A percentile compares a stretch with the other conserved stretches of the same genome.
These are phyloP conservation scores for Ctenopoma multispine DNA, from an alignment of 2,797 vertebrate species.

Conservation along the genomic window DNA sequence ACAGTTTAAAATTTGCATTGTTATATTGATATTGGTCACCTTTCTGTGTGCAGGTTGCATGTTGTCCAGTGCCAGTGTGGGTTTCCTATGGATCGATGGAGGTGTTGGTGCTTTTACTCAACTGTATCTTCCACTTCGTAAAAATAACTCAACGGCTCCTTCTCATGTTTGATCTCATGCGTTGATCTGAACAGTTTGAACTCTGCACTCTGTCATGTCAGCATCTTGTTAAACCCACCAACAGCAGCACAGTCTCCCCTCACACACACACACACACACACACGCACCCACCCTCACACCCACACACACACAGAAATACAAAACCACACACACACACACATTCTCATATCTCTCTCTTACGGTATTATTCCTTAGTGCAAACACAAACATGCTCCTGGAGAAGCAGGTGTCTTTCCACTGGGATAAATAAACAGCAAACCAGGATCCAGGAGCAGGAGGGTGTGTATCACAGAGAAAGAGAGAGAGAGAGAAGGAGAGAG, in stretches of 20 bases:
- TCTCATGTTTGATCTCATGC: constrained; percentile 20
- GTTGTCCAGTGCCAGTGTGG: too few relatives aligned
- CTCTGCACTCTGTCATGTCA: constrained; percentile 51
- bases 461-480: constrained; percentile 36
- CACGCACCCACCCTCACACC: constrained; percentile 21
- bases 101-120: neutral
- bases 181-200: neutral
- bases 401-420: constrained; percentile 78
- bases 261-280: constrained; percentile 19
- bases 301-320: neutral
- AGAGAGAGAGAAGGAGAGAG: constrained; percentile 29
- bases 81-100: too few relatives aligned
- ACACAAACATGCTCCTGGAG: constrained; percentile 80
- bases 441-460: constrained; percentile 76
- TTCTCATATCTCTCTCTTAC: constrained; percentile 41
- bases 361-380: constrained; percentile 74
- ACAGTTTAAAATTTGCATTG: neutral
- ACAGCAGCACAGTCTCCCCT: constrained; percentile 33
- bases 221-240: constrained; percentile 47
- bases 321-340: constrained; percentile 38
- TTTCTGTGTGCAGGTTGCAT: too few relatives aligned
- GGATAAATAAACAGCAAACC: constrained; percentile 82
- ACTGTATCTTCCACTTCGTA: neutral
- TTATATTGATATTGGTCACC: too few relatives aligned
- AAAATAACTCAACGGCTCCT: neutral